Percentiles rank a stretch among this genome's conserved stretches.
Conservation (phyloP, 2,888 invertebrate genomes). For the Catotricha subobsoleta region DNA sequence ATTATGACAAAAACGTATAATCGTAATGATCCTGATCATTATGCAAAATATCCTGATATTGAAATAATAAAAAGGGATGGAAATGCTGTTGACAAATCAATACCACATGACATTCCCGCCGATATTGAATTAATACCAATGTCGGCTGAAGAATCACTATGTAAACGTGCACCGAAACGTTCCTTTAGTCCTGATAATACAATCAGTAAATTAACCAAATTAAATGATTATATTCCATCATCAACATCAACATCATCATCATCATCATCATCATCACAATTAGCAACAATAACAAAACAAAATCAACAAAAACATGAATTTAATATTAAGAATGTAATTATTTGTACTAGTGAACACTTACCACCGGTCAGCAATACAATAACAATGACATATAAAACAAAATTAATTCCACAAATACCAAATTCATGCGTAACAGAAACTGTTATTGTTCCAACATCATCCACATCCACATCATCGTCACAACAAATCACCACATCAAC, state of each 20-base stretch:
- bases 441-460: not conserved
- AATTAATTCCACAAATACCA: no score
- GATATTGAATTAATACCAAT: slow-evolving; percentile 6
- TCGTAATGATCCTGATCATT: not conserved
- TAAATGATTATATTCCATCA: slow-evolving; percentile 5
- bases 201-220: slow-evolving; percentile 12
- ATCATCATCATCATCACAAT: no score
- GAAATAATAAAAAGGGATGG: slow-evolving; percentile 3
- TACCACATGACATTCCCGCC: slow-evolving; percentile 9
- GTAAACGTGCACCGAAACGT: slow-evolving; percentile 10
- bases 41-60: slow-evolving; percentile 3
- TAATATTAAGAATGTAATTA: not conserved
- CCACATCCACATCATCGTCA: not conserved
- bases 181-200: slow-evolving; percentile 12
- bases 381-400: not conserved
- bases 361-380: not conserved
- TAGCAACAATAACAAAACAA: no score
- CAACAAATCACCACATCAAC: not conserved
- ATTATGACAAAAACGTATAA: slow-evolving; percentile 1
- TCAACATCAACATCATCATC: no score
- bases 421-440: not conserved
- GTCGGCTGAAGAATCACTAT: not conserved
- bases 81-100: slow-evolving; percentile 3
- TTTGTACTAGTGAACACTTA: not conserved
- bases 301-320: no score